phyloP scores from a whole-genome alignment of 2,888 invertebrate genomes.

The Anoplius nigerrimus region DNA sequence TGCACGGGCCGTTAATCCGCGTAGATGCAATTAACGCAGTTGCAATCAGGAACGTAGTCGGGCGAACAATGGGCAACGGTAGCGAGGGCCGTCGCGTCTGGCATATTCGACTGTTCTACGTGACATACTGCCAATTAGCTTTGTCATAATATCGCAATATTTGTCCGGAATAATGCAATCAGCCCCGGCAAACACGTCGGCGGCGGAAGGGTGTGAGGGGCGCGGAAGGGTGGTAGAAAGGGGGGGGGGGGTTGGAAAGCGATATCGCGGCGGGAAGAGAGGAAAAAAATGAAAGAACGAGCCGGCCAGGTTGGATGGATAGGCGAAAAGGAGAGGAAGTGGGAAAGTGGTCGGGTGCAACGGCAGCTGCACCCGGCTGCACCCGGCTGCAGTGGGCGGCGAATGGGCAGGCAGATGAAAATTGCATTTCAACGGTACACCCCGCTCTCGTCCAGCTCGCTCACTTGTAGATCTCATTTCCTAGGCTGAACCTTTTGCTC shows the following conservation, averaged over 20 bases:
- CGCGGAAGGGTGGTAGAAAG: no score
- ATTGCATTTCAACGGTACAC: slow-evolving; percentile 57
- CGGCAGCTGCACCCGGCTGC: slow-evolving; percentile 33
- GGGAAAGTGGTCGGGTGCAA: slow-evolving; percentile 27
- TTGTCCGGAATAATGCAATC: slow-evolving; percentile 64
- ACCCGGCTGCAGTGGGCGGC: slow-evolving; percentile 9
- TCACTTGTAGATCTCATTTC: slow-evolving; percentile 61
- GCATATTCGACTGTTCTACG: not conserved
- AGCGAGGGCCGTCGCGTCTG: no score
- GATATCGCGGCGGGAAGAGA: slow-evolving; percentile 13
- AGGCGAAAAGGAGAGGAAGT: not conserved
- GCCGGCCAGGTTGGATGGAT: not conserved
- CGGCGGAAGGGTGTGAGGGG: slow-evolving; percentile 9
- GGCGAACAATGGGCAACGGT: not conserved
- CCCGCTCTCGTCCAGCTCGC: slow-evolving; percentile 39
- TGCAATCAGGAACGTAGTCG: not conserved
- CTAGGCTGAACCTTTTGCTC: slow-evolving; percentile 36
- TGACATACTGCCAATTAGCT: slow-evolving; percentile 39
- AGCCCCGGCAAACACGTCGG: slow-evolving; percentile 55
- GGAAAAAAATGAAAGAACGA: not conserved
- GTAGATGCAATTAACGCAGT: not conserved
- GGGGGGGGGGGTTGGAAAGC: slow-evolving; percentile 5
- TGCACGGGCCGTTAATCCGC: no score
- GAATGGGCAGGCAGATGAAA: slow-evolving; percentile 48
- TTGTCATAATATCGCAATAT: slow-evolving; percentile 56